Conservation (phyloP, 2,888 invertebrate genomes). For the Agrotis ipsilon region DNA sequence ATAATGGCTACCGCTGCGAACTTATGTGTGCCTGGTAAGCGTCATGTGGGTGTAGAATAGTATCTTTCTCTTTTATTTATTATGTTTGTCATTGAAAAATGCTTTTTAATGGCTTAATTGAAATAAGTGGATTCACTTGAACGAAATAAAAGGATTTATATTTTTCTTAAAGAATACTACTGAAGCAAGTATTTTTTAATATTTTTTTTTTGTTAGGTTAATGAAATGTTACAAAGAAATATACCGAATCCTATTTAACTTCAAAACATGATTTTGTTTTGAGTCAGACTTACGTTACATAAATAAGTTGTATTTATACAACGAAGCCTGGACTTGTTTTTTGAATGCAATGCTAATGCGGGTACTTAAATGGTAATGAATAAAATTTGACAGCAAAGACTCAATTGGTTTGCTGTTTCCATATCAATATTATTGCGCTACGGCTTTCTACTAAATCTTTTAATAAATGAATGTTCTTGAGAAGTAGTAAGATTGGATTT, state of each 20-base stretch:
- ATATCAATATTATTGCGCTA: not conserved
- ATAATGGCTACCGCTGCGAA: not conserved
- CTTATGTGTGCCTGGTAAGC: not conserved
- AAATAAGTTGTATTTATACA: conserved; percentile 21
- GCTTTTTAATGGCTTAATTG: too few relatives aligned
- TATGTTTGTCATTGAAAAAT: too few relatives aligned
- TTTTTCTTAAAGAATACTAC: too few relatives aligned
- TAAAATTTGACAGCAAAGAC: not conserved
- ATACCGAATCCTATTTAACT: not conserved
- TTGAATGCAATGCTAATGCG: too few relatives aligned
- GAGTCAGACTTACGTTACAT: not conserved
- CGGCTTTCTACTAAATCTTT: not conserved
- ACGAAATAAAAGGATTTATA: too few relatives aligned
- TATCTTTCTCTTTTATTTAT: too few relatives aligned
- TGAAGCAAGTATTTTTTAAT: not conserved
- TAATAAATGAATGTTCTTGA: not conserved
- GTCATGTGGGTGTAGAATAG: too few relatives aligned
- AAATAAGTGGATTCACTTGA: too few relatives aligned
- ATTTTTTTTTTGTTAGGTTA: not conserved
- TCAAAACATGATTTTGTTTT: conserved; percentile 27
- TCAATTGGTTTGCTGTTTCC: not conserved
- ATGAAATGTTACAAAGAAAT: not conserved
- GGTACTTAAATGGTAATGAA: too few relatives aligned
- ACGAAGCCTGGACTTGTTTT: not conserved
- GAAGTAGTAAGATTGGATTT: not conserved